Conservation (phyloP, 2,113 vertebrate genomes). For the Anthoscopus minutus region DNA sequence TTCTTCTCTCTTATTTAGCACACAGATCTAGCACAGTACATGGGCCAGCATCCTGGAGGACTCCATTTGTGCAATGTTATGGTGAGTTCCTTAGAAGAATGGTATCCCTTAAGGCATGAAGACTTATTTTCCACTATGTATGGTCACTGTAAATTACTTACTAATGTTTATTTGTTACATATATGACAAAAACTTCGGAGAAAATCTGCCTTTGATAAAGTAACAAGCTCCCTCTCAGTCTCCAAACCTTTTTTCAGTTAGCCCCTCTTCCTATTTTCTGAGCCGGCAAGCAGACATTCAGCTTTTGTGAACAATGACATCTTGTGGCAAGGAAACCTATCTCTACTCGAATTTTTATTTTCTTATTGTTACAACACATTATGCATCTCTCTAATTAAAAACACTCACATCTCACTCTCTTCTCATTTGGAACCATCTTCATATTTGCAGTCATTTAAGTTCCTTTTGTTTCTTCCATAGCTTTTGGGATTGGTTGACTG, state of each 20-base stretch:
- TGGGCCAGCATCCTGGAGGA: constrained; percentile 86
- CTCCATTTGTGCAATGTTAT: constrained; percentile 78
- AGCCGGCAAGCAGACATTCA: background rate
- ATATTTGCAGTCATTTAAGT: background rate
- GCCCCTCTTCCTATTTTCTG: background rate
- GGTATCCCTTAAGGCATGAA: background rate
- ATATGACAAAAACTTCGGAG: background rate
- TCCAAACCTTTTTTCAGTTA: background rate
- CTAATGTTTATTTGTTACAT: background rate
- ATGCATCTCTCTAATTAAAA: background rate
- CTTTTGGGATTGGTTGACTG: background rate
- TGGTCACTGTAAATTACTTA: background rate
- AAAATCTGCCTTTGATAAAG: background rate
- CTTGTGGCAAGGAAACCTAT: background rate
- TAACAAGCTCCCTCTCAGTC: background rate
- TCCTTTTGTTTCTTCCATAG: background rate
- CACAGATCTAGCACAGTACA: constrained; percentile 85
- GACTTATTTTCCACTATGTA: background rate
- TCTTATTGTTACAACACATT: background rate
- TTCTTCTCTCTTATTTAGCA: constrained; percentile 68
- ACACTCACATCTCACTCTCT: background rate
- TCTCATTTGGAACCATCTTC: background rate
- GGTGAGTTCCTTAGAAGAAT: constrained; percentile 64
- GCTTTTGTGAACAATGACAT: background rate
- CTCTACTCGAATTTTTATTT: background rate